Evolutionary conservation across 2,113 vertebrate species (phyloP), one percentile per base, ranked within the genome.

Genomic region (Narcine bancroftii): DNA sequence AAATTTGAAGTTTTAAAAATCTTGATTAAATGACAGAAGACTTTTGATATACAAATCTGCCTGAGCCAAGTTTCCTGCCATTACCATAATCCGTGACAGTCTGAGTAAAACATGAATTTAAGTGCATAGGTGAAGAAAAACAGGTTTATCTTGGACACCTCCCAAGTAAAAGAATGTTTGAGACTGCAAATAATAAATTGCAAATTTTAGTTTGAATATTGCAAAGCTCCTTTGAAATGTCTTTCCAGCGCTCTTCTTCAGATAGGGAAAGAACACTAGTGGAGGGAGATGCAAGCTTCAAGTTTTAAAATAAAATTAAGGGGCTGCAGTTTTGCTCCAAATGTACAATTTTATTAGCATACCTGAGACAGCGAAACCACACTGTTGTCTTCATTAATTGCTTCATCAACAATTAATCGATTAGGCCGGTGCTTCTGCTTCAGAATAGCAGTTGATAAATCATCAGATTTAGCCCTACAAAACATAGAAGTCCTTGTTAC

Each of bases 361-460:
- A 99, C 98, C 98, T 99, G 98, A 93, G 98, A 99, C 93, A 99
- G 97, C 0, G 98, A 99, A 89, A 99, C 98, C 93, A 99, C 98
- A 92, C 98, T 99, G 96, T 99, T 99, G 95, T 99, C 98, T 96
- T 99, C 98, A 96, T 99, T 99, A 95, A 99, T 99, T 93, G 98
- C 98, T 96, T 99, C 98, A 94, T 99, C 98, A 75, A 99, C 98
- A 95, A 99, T 98, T 96, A 99, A 95, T 95, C 98, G 96, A 96
- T 99, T 99, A 26, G 98, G 98, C 94, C 98, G 97, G 96, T 96
- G 98, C 96, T 99, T 99, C 95, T 99, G 98, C 96, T 99, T 99
- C 93, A 99, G 96, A 96, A 99, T 99, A 47, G 98, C 98, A 96
- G 98, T 99, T 3, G 98, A 97, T 93, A 99, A 96, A 94, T 99